Base-by-base conservation (phyloP, 2,888 invertebrate genomes). In the Heliconius ethilla region DNA sequence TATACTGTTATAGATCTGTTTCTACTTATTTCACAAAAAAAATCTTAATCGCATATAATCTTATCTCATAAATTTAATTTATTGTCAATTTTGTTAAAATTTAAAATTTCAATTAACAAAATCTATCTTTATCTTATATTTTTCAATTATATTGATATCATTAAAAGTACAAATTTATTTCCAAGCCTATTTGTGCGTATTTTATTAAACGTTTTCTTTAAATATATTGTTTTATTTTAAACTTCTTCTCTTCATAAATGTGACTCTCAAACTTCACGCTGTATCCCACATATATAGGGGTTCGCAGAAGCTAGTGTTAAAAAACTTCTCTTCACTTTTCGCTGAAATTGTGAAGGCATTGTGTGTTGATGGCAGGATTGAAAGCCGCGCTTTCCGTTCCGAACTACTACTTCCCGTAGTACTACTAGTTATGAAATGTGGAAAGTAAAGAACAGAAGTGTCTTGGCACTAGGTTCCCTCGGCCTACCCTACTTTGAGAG, bases 121-220 rank as follows among this genome's bases (percentile, higher is more conserved):
- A 51, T 22, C 7, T 70, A 70, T 29, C 10, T 59, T 3, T 37
- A 55, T 72, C 0, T 37, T 22, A 29, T 55, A 33, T 72, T n/a
- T 59, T 33, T 59, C 22, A 55, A 70, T 70, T 18, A 6, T 33
- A n/a, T 55, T 72, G 1, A n/a, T 29, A n/a, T 22, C 13, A 22
- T 29, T 55, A n/a, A 51, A 15, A 72, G 55, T 72, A 72, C 59
- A 55, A 72, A 59, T 59, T 25, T 59, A n/a, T 72, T 37, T 72
- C 37, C 37, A 72, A 37, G 9, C 25, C 40, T 69, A 9, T 27
- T 7, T 69, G 15, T 59, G n/a, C 33, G 72, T 72, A 69, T 59
- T 51, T 72, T 59, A 72, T 72, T 72, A 72, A 72, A 72, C 18
- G 59, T 72, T 72, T 72, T 72, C 59, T 72, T 72, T 72, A 72